Evolutionary conservation across 2,888 invertebrate species (phyloP).

Genomic region (Habrosyne pyritoides): DNA sequence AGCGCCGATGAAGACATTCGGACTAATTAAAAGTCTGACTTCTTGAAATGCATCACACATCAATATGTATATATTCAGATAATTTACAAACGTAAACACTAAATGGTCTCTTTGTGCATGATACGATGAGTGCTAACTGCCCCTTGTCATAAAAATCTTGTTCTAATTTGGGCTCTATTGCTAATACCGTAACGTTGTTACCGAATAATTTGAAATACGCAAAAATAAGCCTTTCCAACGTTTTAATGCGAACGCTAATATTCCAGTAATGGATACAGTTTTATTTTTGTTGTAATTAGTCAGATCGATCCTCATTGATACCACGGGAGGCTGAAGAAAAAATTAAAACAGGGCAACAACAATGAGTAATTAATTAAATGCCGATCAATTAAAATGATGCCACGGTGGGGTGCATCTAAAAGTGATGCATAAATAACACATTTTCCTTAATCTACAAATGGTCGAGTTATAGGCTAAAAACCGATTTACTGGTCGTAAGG

Average conservation of each 20-base stretch:
- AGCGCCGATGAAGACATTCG: slow-evolving; percentile 63
- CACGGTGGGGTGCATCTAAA: slow-evolving; percentile 62
- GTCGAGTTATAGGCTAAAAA: slow-evolving; percentile 66
- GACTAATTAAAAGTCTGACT: slow-evolving; percentile 60
- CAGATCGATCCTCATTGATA: slow-evolving; percentile 17
- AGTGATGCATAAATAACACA: slow-evolving; percentile 72
- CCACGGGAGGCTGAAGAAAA: slow-evolving; percentile 45
- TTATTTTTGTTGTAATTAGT: neutral
- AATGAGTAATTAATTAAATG: slow-evolving; percentile 70
- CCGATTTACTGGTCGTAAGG: slow-evolving; percentile 54
- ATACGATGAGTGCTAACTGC: neutral
- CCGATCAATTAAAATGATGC: slow-evolving; percentile 68
- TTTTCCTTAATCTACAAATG: slow-evolving; percentile 63
- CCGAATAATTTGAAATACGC: neutral
- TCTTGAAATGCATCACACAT: slow-evolving; percentile 52
- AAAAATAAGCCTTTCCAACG: neutral
- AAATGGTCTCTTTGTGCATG: slow-evolving; percentile 14
- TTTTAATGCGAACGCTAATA: neutral
- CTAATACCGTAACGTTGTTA: neutral
- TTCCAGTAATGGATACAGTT: neutral
- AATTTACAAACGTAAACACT: slow-evolving; percentile 20
- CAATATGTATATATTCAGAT: slow-evolving; percentile 50
- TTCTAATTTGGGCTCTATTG: neutral
- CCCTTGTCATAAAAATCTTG: neutral
- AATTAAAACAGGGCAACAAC: slow-evolving; percentile 49